Evolutionary conservation across 23 tunicate species (phyloP), one percentile per base, ranked within the genome.

Genomic region (Ascidia mentula): DNA sequence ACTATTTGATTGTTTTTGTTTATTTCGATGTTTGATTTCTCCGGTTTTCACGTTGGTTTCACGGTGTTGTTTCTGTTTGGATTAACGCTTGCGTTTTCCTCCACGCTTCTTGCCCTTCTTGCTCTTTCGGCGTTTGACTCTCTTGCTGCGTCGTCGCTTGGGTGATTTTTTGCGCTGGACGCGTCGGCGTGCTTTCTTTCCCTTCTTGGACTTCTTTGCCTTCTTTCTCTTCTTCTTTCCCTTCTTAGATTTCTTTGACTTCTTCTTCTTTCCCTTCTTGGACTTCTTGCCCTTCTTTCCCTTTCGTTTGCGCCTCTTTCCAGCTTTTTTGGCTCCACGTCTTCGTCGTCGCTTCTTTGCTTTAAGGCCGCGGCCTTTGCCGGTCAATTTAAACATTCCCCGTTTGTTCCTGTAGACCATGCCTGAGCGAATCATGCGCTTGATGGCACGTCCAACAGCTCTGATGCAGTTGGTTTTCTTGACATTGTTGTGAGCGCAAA

Each of bases 391-490:
- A 46, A 75, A 91, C 22, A 69, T 70, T 31, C 89, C 89, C 7
- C 82, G 38, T 45, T 82, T 81, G 74, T 77, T 82, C 69, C 77
- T 85, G 79, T 71, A 79, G 32, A 91, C 24, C 30, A 72, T 53
- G 34, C 97, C 97, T 32, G 83, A 34, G n/a, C 65, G 38, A 45
- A 60, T 5, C 97, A 91, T 86, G 18, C 97, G 79, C 72, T 91
- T 86, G 9, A 91, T 74, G 38, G 78, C 85, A 18, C 97, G 85
- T 24, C 37, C 82, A 32, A 82, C 88, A 18, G 97, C 97, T 31
- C 85, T 60, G 3, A 80, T 31, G 80, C 90, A 88, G 81, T 80
- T 74, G 69, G 77, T 33, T 79, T 86, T 91, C 81, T 91, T 84
- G 26, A 91, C 97, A 1, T 37, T 77, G 71, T 80, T 75, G 80